Evolutionary conservation across 2,888 invertebrate species (phyloP), one percentile per base, ranked within the genome.

Genomic region (Chalcis sispes): DNA sequence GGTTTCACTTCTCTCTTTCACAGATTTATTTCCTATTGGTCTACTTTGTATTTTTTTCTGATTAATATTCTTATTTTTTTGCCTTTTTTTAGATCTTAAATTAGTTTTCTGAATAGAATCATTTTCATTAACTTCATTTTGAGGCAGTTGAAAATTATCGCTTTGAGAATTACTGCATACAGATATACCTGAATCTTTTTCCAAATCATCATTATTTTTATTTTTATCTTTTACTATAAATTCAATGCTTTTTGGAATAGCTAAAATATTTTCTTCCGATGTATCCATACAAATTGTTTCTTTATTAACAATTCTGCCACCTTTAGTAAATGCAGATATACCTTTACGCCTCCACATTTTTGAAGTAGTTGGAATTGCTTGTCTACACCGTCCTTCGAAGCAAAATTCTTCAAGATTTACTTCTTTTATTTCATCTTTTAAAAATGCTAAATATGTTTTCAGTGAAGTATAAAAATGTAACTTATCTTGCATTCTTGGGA

Each of bases 401-500:
- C 64, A 54, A 56, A 88, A 87, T 66, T 89, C 87, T 0, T 77
- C 80, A 0, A 73, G 36, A 58, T 87, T 72, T 0, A 87, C 79
- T n/a, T 82, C 64, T 1, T 56, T 52, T 1, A 87, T 82, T 64
- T 87, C 83, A 13, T 86, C 87, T 40, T 85, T 87, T 1, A 87
- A 59, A 27, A 81, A 84, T 5, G 79, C 61, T 7, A 88, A 69
- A 77, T 87, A 88, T 69, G 83, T 88, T 48, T 86, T 88, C 1
- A 88, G 64, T 0, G 84, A 84, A 0, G 80, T 77, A 69, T 86
- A 87, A 72, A 88, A 88, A 29, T 86, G 86, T n/a, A 89, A 74
- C 74, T 89, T 89, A 69, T 89, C 88, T 0, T 67, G 65, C 88
- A 88, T 87, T 61, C 85, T 79, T 0, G 89, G 89, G 80, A 87